Conservation (phyloP, 2,113 vertebrate genomes). For the Corythornis vintsioides region DNA sequence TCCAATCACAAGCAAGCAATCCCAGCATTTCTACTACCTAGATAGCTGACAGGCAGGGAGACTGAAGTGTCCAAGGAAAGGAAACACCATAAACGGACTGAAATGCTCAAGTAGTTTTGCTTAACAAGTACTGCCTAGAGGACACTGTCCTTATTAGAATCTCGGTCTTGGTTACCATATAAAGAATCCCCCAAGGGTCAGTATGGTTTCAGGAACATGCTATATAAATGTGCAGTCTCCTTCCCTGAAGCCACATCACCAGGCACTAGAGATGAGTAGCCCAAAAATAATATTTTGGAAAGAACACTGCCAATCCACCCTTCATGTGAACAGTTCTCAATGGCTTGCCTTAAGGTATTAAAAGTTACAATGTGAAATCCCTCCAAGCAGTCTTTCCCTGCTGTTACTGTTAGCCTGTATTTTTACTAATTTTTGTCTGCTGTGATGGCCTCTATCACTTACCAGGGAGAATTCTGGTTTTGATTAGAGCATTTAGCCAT, state of each 20-base stretch:
- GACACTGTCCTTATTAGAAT: not conserved
- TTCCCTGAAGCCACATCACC: slow-evolving; percentile 51
- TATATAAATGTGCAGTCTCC: not conserved
- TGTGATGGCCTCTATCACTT: not conserved
- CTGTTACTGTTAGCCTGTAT: not conserved
- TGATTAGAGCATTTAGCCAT: not conserved
- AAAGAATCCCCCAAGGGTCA: slow-evolving; percentile 20
- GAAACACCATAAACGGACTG: not conserved
- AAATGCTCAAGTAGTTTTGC: not conserved
- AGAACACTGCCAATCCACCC: slow-evolving; percentile 25
- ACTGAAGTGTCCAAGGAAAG: not conserved
- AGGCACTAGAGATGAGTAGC: not conserved
- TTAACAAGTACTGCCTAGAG: not conserved
- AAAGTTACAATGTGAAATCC: not conserved
- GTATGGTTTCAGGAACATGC: slow-evolving; percentile 6
- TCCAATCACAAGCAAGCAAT: not conserved
- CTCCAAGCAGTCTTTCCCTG: not conserved
- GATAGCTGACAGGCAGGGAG: not conserved
- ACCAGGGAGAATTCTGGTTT: not conserved
- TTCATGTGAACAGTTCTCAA: not conserved
- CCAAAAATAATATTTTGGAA: slow-evolving; percentile 62
- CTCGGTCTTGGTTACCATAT: not conserved
- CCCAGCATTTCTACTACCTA: not conserved
- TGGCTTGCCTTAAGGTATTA: not conserved
- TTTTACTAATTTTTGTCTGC: not conserved